These are phyloP conservation scores for Pelmatolapia mariae DNA, from an alignment of 2,113 vertebrate genomes.

Conservation along the genomic window DNA sequence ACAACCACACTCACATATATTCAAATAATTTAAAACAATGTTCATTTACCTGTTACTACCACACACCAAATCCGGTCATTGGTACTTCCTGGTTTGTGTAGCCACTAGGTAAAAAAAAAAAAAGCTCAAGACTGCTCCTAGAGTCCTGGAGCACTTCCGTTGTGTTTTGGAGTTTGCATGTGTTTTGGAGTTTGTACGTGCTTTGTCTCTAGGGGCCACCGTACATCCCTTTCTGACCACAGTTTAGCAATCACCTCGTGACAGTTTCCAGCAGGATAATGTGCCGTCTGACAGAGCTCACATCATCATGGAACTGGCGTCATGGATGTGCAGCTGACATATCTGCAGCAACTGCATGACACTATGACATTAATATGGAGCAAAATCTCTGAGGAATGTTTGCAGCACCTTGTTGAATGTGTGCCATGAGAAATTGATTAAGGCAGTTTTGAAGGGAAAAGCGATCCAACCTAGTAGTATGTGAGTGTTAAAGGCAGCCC, in stretches of 20 bases:
- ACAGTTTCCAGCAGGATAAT: not conserved
- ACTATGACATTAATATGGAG: not conserved
- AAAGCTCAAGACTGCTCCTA: not conserved
- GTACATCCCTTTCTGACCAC: not conserved
- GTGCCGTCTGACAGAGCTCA: not conserved
- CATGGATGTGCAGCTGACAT: not conserved
- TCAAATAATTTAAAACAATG: rapidly evolving
- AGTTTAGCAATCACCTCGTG: not conserved
- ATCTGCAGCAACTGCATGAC: not conserved
- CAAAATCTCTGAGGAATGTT: not conserved
- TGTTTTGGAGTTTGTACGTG: rapidly evolving
- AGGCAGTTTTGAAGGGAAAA: not conserved
- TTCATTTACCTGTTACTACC: not conserved
- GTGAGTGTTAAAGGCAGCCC: not conserved
- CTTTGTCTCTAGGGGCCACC: not conserved
- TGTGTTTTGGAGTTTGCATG: not conserved
- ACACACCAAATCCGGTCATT: rapidly evolving
- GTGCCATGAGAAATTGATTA: not conserved
- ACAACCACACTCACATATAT: not conserved
- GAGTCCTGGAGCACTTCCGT: not conserved
- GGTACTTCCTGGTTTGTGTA: not conserved
- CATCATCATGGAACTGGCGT: not conserved
- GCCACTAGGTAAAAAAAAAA: not conserved
- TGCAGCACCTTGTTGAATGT: not conserved
- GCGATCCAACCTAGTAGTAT: not conserved